Evolutionary conservation across 2,797 vertebrate species (phyloP), one percentile per base, ranked within the genome.

Genomic region (Rhabdophis nuchalis): DNA sequence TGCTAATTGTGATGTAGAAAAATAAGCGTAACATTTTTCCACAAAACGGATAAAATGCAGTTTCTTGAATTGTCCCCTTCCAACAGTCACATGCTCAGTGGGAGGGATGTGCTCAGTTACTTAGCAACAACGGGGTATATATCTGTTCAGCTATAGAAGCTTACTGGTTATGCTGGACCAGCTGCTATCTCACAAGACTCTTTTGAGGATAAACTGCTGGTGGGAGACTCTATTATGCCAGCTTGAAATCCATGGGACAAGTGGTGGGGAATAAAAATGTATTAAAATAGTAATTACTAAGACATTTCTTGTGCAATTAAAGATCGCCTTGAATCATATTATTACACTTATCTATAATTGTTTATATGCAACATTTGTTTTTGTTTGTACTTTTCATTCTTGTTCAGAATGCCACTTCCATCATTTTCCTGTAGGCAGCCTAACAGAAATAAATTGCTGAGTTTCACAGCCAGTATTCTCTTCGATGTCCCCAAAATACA

Each of bases 371-470:
- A 36, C 36, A 82, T 82, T 82, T 82, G 36, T 82, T 82, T 77
- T 82, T 41, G 36, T 82, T 88, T 7, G 52, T 87, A 16, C 88
- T 93, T 92, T 92, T 85, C 5, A 9, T 93, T 18, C 53, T 93
- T 2, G 27, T 95, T 93, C 25, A 60, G 61, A 8, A n/a, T 92
- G 1, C 20, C 93, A 1, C 1, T 94, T 95, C 57, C 8, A 93
- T 8, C 91, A 11, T 1, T 85, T 0, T 93, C 91, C 3, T 92
- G 77, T 25, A 77, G 41, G 32, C n/a, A 88, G 77, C 5, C 0
- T 90, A 60, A 90, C 32, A 95, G 36, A 91, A 88, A 93, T 88
- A 87, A 89, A 1, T 68, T 94, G 25, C 86, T 77, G 6, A 64
- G 52, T 77, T 0, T 68, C 27, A 52, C 53, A 8, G 93, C 4